Base-by-base conservation (phyloP, 2,888 invertebrate genomes). In the Geophilus truncorum region DNA sequence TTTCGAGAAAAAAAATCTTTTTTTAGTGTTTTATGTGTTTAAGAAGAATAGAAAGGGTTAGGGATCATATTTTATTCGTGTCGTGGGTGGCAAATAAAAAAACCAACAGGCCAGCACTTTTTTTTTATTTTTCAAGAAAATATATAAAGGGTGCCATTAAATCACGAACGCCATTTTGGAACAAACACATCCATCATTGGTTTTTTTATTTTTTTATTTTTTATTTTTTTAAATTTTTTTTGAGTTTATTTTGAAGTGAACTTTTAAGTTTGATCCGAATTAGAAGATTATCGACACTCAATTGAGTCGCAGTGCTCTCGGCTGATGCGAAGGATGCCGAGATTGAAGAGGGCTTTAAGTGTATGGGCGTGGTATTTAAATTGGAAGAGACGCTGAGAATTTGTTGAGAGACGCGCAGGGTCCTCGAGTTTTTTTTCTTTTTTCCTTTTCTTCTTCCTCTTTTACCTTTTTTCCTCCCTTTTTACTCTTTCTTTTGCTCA, bases 281-380 rank as follows among this genome's bases (percentile, higher is more conserved):
- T 62, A 62, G 25, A 25, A 62, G 62, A 62, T 62, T 62, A 62
- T 62, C 62, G 62, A 62, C 62, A 62, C 62, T 62, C 62, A 62
- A 62, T 62, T 62, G 62, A 62, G 62, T 62, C 62, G 12, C 15
- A 7, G 18, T 18, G 18, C 28, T 62, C 25, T 23, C 62, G 62
- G 23, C 23, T 45, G n/a, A 45, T 45, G 45, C 45, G 45, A 57
- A 57, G 57, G 57, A 57, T 57, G 57, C 57, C 23, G 57, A 62
- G 62, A 62, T 62, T 62, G 62, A 62, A 45, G 62, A 62, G 62
- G 10, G 62, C 62, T 62, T 62, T 62, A 62, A 62, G 62, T 62
- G 62, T 62, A 62, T 62, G 62, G 62, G 62, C 62, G 62, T 62
- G 62, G 62, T 62, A 62, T 62, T 62, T 62, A 62, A 62, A 62